phyloP scores from a whole-genome alignment of 2,113 vertebrate species.

The Erythrolamprus reginae region DNA sequence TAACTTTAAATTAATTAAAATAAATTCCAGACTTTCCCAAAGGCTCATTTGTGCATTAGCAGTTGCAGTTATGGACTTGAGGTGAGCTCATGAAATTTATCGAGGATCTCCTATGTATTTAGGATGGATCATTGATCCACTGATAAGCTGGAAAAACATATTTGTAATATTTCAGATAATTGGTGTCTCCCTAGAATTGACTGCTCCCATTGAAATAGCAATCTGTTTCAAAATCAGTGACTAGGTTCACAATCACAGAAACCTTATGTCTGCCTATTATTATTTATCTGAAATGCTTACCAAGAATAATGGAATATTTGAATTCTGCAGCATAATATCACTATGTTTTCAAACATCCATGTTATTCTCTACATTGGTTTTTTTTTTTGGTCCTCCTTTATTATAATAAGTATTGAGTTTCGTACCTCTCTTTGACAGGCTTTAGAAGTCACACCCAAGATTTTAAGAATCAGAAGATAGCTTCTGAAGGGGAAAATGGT shows the following conservation, averaged over 20 bases:
- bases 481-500: neutral
- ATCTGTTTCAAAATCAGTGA: neutral
- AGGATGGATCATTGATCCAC: slow-evolving; percentile 20
- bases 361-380: neutral
- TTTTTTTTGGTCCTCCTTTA: neutral
- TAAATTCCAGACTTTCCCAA: neutral
- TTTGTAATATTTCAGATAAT: slow-evolving; percentile 15
- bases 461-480: neutral
- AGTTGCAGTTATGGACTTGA: neutral
- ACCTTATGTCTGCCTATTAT: neutral
- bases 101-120: neutral
- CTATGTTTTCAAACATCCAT: neutral
- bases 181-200: slow-evolving; percentile 5
- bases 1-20: slow-evolving; percentile 20
- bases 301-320: neutral
- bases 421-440: neutral
- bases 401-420: neutral
- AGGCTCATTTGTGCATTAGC: slow-evolving; percentile 14
- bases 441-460: neutral
- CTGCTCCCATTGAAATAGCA: neutral
- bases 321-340: neutral
- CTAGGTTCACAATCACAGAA: neutral
- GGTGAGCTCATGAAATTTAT: slow-evolving; percentile 8
- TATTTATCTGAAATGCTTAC: neutral
- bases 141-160: neutral